phyloP scores from a whole-genome alignment of 2,888 invertebrate genomes.

The Tinea pellionella region DNA sequence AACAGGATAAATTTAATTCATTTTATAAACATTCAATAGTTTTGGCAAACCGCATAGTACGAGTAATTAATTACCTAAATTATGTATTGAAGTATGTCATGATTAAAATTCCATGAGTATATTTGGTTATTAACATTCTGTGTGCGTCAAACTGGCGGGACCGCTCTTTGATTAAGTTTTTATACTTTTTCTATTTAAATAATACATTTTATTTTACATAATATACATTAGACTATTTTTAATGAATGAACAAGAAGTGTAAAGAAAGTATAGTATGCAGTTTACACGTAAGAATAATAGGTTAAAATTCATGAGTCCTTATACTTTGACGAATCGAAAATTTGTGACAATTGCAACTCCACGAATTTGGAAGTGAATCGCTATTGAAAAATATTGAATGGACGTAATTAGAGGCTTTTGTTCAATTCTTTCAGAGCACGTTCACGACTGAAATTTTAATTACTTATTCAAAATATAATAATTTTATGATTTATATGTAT shows the following conservation, averaged over 20 bases:
- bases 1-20: background rate
- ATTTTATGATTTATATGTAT: too few species aligned
- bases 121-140: background rate
- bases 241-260: too few species aligned
- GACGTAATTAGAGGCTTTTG: background rate
- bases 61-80: background rate
- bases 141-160: background rate
- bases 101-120: background rate
- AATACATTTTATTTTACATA: too few species aligned
- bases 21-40: background rate
- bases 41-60: background rate
- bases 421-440: background rate
- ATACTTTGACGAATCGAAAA: background rate
- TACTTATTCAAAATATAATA: background rate
- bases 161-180: too few species aligned
- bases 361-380: background rate
- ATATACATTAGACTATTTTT: too few species aligned
- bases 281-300: too few species aligned
- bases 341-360: background rate
- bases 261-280: too few species aligned
- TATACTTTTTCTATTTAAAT: too few species aligned
- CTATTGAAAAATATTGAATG: background rate
- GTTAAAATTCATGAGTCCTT: background rate
- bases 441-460: background rate
- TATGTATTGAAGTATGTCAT: background rate